Evolutionary conservation across 2,888 invertebrate species (phyloP).

Genomic region (Stramonita haemastoma): DNA sequence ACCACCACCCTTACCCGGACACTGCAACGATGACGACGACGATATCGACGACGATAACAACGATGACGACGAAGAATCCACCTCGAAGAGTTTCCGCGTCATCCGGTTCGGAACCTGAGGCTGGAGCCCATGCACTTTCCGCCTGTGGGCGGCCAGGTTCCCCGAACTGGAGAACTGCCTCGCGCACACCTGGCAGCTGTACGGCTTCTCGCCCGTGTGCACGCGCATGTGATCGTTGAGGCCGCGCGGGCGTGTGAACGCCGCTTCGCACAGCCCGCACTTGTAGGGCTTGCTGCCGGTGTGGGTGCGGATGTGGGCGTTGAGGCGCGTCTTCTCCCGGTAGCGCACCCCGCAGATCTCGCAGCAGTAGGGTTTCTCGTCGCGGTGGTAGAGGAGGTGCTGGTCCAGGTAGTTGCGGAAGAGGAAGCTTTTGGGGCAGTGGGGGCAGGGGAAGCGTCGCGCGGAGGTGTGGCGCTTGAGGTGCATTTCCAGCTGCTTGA

Average conservation of each 20-base stretch:
- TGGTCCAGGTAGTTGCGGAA: constrained; percentile 25
- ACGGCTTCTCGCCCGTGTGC: constrained; percentile 31
- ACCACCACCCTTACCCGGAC: neutral
- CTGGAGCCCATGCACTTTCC: constrained; percentile 18
- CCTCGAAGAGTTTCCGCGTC: neutral
- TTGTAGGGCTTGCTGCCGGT: constrained; percentile 23
- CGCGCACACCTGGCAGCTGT: constrained; percentile 19
- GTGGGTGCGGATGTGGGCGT: constrained; percentile 31
- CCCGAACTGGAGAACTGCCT: constrained; percentile 25
- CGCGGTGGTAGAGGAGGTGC: constrained; percentile 30
- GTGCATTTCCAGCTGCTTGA: constrained; percentile 39
- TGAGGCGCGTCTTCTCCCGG: constrained; percentile 24
- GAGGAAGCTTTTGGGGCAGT: constrained; percentile 19
- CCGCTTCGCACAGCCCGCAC: constrained; percentile 2
- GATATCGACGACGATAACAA: no score
- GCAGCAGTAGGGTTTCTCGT: constrained; percentile 24
- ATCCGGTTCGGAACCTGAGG: constrained; percentile 17
- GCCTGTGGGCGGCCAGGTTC: constrained; percentile 24
- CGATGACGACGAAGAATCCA: neutral
- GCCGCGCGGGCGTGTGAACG: constrained; percentile 17
- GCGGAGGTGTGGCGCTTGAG: constrained; percentile 30
- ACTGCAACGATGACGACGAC: no score
- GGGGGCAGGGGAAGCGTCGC: constrained; percentile 28
- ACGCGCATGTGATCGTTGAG: constrained; percentile 31
- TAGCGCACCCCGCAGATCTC: constrained; percentile 22